Evolutionary conservation across 2,888 invertebrate species (phyloP).

Genomic region (Drosophila cognata): DNA sequence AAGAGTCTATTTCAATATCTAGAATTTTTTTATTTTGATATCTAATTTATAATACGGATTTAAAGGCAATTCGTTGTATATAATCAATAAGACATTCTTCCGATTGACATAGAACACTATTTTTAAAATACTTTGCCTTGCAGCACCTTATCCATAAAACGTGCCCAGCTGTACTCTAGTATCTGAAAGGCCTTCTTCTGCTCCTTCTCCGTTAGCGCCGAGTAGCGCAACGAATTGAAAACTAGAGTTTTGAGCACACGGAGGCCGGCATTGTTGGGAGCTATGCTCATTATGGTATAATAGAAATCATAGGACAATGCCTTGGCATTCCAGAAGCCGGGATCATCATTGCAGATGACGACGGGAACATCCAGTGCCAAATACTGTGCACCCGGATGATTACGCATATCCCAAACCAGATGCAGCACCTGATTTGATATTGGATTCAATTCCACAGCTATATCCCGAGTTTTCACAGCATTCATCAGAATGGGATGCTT

Average conservation of each 20-base stretch:
- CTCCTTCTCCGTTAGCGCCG: conserved; percentile 71
- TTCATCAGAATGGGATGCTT: conserved; percentile 84
- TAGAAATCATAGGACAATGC: conserved; percentile 89
- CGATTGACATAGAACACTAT: neutral
- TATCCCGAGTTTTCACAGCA: conserved; percentile 79
- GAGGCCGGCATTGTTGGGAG: conserved; percentile 87
- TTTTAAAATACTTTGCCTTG: conserved; percentile 68
- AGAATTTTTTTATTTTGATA: neutral
- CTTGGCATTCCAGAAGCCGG: conserved; percentile 87
- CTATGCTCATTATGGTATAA: conserved; percentile 88
- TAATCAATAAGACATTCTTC: neutral
- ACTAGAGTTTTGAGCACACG: conserved; percentile 88
- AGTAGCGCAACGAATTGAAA: conserved; percentile 87
- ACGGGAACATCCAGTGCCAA: conserved; percentile 87
- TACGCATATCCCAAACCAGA: conserved; percentile 87
- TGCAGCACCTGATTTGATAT: conserved; percentile 85
- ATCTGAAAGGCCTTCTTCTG: conserved; percentile 61
- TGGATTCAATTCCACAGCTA: conserved; percentile 84
- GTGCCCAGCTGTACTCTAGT: conserved; percentile 76
- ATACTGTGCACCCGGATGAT: conserved; percentile 87
- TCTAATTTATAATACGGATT: neutral
- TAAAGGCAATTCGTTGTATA: neutral
- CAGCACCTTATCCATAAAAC: conserved; percentile 77
- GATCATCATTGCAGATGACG: conserved; percentile 88
- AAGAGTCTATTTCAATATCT: neutral